Base-by-base conservation (phyloP, 2,113 vertebrate genomes). In the Hippocampus guttulatus region DNA sequence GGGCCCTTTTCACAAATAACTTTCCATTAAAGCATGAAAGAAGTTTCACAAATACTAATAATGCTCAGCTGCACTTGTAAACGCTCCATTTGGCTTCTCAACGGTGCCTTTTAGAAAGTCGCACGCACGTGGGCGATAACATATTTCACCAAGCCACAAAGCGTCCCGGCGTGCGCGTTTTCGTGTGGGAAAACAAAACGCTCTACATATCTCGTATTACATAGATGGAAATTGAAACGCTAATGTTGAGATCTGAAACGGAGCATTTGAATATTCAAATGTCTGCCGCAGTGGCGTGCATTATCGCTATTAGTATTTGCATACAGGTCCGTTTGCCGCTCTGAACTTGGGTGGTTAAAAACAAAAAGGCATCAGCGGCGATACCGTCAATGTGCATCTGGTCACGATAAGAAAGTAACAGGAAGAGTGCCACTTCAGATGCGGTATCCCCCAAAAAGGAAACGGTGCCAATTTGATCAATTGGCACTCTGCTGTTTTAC, bases 241-340 rank as follows among this genome's bases (percentile, higher is more conserved):
- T 73, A 86, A 85, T 88, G 90, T 91, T 87, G 88, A 78, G 82
- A 91, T 92, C 88, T 91, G 76, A 89, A 92, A 84, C 80, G 20
- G 64, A 57, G 40, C 68, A 89, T 93, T 93, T 91, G 80, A 92
- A 91, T 92, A 93, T 92, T 92, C 90, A 93, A 93, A 93, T 91
- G 73, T 76, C 79, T 79, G 84, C 81, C 84, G 91, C 89, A 91
- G 84, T 90, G 77, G 81, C 79, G 78, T 78, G 82, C 78, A 77
- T 84, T 78, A 79, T 84, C 81, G 84, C 80, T 89, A 73, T 85
- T 70, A 75, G 65, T 75, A 88, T 93, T 93, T 93, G 89, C 92
- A 89, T 93, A 86, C 85, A 87, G 88, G 86, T 82, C 78, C 87
- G 86, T 91, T 91, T 90, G 89, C 82, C 86, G 70, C 80, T 75